Percentiles rank a stretch among this genome's conserved stretches.
These are phyloP conservation scores for Trypoxylus dichotomus DNA, from an alignment of 1,140 invertebrate genomes.

Conservation along the genomic window DNA sequence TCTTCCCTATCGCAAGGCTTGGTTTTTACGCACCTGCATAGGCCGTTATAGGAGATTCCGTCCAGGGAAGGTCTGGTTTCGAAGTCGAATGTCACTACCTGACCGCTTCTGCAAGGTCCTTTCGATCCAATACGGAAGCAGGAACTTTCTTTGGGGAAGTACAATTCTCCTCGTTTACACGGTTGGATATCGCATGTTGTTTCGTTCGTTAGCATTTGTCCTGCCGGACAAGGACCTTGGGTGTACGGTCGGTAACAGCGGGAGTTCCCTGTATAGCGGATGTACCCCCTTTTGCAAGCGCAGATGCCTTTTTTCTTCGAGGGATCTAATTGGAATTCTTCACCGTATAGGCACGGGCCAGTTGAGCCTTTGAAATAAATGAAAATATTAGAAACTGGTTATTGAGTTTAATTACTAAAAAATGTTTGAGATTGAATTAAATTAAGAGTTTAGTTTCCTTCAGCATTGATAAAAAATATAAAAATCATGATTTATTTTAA, in stretches of 20 bases:
- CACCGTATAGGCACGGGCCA: constrained; percentile 72
- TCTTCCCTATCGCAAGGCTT: constrained; percentile 37
- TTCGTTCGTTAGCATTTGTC: constrained; percentile 67
- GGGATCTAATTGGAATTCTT: constrained; percentile 61
- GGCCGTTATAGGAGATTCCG: constrained; percentile 78
- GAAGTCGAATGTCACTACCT: constrained; percentile 77
- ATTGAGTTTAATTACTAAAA: no score
- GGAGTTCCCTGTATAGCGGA: constrained; percentile 64
- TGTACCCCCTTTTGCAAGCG: constrained; percentile 70
- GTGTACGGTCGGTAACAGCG: constrained; percentile 76
- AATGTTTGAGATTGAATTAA: no score
- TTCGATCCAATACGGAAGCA: constrained; percentile 74
- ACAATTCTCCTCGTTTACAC: constrained; percentile 71
- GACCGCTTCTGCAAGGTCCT: constrained; percentile 69
- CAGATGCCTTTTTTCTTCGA: constrained; percentile 60
- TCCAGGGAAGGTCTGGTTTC: constrained; percentile 72
- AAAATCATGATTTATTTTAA: no score
- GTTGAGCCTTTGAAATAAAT: constrained; percentile 57
- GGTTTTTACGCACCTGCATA: constrained; percentile 67
- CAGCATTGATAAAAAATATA: no score
- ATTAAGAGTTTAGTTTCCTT: no score
- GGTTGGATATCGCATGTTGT: constrained; percentile 65
- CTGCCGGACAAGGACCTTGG: constrained; percentile 68
- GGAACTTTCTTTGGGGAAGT: constrained; percentile 69
- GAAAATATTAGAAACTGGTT: no score